phyloP scores from a whole-genome alignment of 2,888 invertebrate species.

The Eristalinus sepulchralis region DNA sequence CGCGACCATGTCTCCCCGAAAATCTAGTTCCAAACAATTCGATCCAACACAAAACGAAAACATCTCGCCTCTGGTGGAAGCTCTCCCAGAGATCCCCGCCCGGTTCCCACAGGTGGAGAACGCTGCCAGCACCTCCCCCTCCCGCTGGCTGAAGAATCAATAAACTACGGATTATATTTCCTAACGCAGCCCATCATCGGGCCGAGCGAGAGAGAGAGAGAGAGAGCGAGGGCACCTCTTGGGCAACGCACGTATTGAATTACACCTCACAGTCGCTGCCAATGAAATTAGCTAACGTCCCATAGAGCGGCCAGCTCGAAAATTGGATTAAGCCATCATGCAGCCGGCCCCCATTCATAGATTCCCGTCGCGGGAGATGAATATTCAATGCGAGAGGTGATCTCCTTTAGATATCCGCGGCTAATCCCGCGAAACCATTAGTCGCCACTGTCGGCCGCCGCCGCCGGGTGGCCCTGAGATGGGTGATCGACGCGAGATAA shows the following conservation, averaged over 20 bases:
- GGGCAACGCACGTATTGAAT: background rate
- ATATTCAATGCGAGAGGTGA: slow-evolving; percentile 14
- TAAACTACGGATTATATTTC: slow-evolving; percentile 45
- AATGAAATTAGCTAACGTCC: slow-evolving; percentile 46
- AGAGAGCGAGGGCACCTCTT: background rate
- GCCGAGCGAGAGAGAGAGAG: background rate
- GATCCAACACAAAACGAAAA: background rate
- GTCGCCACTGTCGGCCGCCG: background rate
- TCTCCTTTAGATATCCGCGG: background rate
- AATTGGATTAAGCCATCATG: slow-evolving; percentile 33
- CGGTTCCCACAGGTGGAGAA: background rate
- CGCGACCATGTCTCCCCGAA: background rate
- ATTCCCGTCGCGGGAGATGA: background rate
- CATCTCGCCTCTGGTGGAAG: slow-evolving; percentile 21
- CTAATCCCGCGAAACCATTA: slow-evolving; percentile 31
- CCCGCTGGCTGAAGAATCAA: slow-evolving; percentile 11
- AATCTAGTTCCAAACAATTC: slow-evolving; percentile 9
- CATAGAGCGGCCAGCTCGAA: slow-evolving; percentile 14
- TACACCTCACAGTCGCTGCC: slow-evolving; percentile 8
- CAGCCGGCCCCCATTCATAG: slow-evolving; percentile 28
- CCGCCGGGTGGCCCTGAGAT: background rate
- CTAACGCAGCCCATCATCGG: slow-evolving; percentile 16
- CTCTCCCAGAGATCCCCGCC: background rate
- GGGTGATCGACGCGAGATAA: slow-evolving; percentile 18
- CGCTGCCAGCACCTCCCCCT: background rate